Evolutionary conservation across 2,113 vertebrate genomes (phyloP), one percentile per base, ranked within the genome.

Genomic region (Petroica traversi): DNA sequence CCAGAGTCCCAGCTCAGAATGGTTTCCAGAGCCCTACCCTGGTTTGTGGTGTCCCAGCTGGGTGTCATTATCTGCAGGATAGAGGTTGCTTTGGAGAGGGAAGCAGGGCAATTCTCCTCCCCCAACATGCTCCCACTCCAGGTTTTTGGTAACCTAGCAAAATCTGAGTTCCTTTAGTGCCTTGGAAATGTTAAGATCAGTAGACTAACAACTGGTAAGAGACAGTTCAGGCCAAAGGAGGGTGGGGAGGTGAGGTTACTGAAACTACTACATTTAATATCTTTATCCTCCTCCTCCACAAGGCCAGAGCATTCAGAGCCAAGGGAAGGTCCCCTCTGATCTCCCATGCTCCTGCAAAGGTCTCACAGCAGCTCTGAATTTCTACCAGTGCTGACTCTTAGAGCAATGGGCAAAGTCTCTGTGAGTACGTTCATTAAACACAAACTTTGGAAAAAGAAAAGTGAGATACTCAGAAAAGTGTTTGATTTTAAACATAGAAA

Each of bases 271-370:
- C 24, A 67, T n/a, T 55, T 58, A 38, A 59, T n/a, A 6, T 26
- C n/a, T 89, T 91, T 25, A 38, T 52, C 19, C 6, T 9, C 11
- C 40, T n/a, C 24, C 52, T 55, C 24, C 66, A 9, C 14, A 8
- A 64, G 61, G 34, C 10, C 3, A 10, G 43, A 34, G 23, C 0
- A 3, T 14, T 43, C 2, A 0, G 67, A 46, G 34, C 14, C 25
- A 61, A 34, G n/a, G 38, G 58, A 43, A 61, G 22, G 20, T 61
- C 28, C n/a, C 66, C 36, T 45, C 67, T 78, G 16, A 43, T 52
- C 41, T 89, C 26, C 34, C 12, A 1, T 12, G 11, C 29, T 73
- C 59, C 63, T 71, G 24, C 5, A 3, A 88, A n/a, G 26, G 14
- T 33, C 43, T 46, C 23, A 4, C 0, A 43, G 75, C 58, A 75